Conservation (phyloP, 2,113 vertebrate species). For the Leucosticte australis region DNA sequence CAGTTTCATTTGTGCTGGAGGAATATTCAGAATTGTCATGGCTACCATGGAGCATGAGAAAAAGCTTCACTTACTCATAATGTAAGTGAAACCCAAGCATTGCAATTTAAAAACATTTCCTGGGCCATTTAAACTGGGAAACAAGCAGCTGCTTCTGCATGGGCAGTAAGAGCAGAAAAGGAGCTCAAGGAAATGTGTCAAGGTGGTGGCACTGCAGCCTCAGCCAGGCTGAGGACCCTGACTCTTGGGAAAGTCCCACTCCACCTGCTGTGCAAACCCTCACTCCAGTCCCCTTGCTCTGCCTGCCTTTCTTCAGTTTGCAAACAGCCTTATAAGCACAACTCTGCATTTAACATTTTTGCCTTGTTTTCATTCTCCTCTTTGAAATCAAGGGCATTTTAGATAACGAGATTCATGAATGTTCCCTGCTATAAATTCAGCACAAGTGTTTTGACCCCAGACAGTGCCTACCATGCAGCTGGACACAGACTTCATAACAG, state of each 20-base stretch:
- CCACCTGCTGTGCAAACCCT: not conserved
- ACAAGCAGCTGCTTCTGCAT: not conserved
- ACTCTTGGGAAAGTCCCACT: not conserved
- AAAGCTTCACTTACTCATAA: not conserved
- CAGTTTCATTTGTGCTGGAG: not conserved
- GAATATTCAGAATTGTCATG: not conserved
- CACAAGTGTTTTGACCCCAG: not conserved
- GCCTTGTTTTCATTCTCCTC: not conserved
- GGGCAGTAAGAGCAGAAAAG: not conserved
- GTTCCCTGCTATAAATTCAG: not conserved
- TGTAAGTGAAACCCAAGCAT: not conserved
- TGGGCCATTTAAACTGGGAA: not conserved
- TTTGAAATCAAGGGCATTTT: not conserved
- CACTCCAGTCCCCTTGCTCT: not conserved
- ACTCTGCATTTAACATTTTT: not conserved
- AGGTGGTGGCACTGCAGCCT: not conserved
- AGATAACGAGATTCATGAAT: not conserved
- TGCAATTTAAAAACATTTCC: not conserved
- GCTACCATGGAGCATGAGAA: not conserved
- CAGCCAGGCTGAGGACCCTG: not conserved
- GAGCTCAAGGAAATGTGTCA: not conserved
- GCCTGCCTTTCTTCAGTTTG: not conserved
- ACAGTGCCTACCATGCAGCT: not conserved
- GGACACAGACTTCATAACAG: not conserved
- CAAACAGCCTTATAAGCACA: not conserved